Percentiles rank a stretch among this genome's conserved stretches.
Conservation (phyloP, 2,113 vertebrate genomes). For the Irena cyanogastra region DNA sequence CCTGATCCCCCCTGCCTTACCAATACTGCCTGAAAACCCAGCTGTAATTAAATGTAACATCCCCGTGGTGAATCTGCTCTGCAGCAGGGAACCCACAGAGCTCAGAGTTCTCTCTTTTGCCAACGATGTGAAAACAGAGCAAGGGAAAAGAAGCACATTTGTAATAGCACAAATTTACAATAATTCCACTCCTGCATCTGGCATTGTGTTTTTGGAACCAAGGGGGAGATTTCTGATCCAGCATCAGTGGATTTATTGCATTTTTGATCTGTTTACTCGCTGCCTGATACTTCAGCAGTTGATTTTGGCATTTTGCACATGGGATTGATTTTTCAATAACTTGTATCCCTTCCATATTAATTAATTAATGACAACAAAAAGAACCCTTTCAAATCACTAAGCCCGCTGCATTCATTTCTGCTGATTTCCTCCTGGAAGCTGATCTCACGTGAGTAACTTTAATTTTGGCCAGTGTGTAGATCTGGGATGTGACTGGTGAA, state of each 20-base stretch:
- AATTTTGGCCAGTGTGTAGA: neutral
- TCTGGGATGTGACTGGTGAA: slow-evolving; percentile 5
- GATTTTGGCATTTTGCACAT: slow-evolving; percentile 51
- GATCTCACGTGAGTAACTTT: neutral
- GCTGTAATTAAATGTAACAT: neutral
- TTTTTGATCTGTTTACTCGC: slow-evolving; percentile 58
- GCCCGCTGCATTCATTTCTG: slow-evolving; percentile 48
- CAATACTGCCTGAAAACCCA: slow-evolving; percentile 40
- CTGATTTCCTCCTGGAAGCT: neutral
- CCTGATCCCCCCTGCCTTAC: slow-evolving; percentile 43
- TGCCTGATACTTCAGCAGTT: slow-evolving; percentile 52
- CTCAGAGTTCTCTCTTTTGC: slow-evolving; percentile 52
- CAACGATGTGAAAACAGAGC: slow-evolving; percentile 48
- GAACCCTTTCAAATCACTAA: slow-evolving; percentile 19
- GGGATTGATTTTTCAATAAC: slow-evolving; percentile 36
- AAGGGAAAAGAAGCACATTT: slow-evolving; percentile 78
- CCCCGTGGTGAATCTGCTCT: slow-evolving; percentile 16
- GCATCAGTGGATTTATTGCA: slow-evolving; percentile 42
- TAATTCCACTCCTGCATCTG: slow-evolving; percentile 58
- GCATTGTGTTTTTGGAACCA: slow-evolving; percentile 47
- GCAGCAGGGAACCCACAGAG: slow-evolving; percentile 34
- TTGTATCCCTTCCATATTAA: slow-evolving; percentile 11
- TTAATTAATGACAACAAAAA: neutral
- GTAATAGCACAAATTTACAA: slow-evolving; percentile 77
- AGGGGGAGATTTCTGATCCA: slow-evolving; percentile 35